Evolutionary conservation across 2,113 vertebrate genomes (phyloP).

Genomic region (Oryzias curvinotus): DNA sequence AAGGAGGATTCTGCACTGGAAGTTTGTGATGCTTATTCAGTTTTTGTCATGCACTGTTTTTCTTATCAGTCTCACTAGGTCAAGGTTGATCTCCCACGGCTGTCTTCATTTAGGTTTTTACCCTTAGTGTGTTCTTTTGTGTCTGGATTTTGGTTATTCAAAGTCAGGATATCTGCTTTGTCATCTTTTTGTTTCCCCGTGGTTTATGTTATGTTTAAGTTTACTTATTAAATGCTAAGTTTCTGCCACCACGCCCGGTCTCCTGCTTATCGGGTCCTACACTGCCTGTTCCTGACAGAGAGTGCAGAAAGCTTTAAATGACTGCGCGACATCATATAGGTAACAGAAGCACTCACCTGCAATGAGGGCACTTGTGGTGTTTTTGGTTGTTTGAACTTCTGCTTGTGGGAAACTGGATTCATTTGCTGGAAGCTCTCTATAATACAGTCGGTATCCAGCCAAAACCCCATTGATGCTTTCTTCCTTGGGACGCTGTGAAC

Average conservation of each 20-base stretch:
- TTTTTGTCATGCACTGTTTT: too few species aligned
- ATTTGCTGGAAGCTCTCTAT: constrained; percentile 86
- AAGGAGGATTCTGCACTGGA: too few species aligned
- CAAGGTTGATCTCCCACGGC: too few species aligned
- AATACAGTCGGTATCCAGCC: constrained; percentile 91
- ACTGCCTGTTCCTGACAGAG: too few species aligned
- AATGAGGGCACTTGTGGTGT: constrained; percentile 50
- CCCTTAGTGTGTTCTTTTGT: too few species aligned
- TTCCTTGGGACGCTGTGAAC: constrained; percentile 81
- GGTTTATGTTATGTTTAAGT: neutral
- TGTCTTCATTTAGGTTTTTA: too few species aligned
- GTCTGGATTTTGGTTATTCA: too few species aligned
- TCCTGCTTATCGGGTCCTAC: too few species aligned
- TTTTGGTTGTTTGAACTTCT: constrained; percentile 75
- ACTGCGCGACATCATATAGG: neutral
- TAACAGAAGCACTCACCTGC: constrained; percentile 48
- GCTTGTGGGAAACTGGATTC: constrained; percentile 25
- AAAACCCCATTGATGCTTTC: constrained; percentile 88
- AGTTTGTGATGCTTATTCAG: too few species aligned
- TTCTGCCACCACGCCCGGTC: too few species aligned
- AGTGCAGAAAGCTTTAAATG: neutral
- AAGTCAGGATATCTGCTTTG: too few species aligned
- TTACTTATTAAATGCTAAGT: neutral
- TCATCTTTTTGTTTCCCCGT: neutral
- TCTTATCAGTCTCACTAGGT: too few species aligned